These are phyloP conservation scores for Drosophila mayri DNA, from an alignment of 1,140 invertebrate genomes.

Conservation along the genomic window DNA sequence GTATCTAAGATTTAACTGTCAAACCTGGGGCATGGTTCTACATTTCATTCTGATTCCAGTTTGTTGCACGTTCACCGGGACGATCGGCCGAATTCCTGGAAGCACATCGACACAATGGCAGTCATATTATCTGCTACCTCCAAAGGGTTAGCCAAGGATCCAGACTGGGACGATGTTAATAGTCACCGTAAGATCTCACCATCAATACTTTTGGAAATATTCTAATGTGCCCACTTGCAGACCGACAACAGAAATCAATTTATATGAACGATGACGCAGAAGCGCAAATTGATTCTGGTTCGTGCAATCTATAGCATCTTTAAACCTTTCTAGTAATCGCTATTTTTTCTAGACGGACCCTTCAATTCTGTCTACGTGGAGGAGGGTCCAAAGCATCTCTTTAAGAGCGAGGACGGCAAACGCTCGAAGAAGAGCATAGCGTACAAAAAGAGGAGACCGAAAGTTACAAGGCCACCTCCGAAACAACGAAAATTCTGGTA, in stretches of 20 bases:
- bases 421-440: background rate
- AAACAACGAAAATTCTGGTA: slow-evolving; percentile 21
- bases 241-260: background rate
- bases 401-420: slow-evolving; percentile 10
- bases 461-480: background rate
- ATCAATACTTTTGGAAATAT: accelerated
- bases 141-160: slow-evolving; percentile 2
- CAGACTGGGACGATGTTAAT: slow-evolving; percentile 14
- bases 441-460: background rate
- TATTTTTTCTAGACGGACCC: background rate
- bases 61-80: slow-evolving; percentile 2
- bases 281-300: background rate
- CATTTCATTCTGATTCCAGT: slow-evolving; percentile 8
- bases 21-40: background rate
- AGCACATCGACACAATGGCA: slow-evolving; percentile 23
- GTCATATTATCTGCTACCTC: background rate
- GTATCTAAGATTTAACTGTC: background rate
- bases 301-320: too few species aligned
- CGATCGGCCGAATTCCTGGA: slow-evolving; percentile 8
- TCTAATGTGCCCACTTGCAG: background rate
- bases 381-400: slow-evolving; percentile 3
- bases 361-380: slow-evolving; percentile 27
- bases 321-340: background rate
- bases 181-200: slow-evolving; percentile 5
- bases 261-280: slow-evolving; percentile 8